Base-by-base conservation (phyloP, 2,888 invertebrate genomes). In the Diarsia mendica region DNA sequence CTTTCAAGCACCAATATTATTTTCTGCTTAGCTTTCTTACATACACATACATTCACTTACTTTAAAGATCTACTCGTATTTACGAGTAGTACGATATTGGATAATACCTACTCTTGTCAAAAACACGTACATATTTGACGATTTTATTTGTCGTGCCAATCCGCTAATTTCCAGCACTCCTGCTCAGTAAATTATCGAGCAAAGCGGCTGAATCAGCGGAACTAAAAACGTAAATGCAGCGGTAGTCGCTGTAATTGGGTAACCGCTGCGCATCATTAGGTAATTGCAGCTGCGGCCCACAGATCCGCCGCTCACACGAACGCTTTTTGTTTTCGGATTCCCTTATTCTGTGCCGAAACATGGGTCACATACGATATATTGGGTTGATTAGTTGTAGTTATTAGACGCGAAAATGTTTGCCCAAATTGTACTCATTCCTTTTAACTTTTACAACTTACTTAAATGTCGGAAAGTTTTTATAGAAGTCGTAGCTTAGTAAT, bases 191-290 rank as follows among this genome's bases (percentile, higher is more conserved):
- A 92, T 91, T 90, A 91, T 90, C 89, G 90, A 84, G 87, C 84
- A 85, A 89, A 91, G 85, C 88, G 84, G 82, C 88, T 88, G 90
- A 92, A 90, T 93, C 92, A 92, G 94, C 92, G 87, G 82, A 93
- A 93, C 92, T 93, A 92, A 94, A 94, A 95, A 93, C 92, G 91
- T 91, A 91, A 94, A 94, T 94, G 94, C 92, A 92, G 93, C 93
- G 90, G 82, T 85, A 85, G 89, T 90, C 90, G 89, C 85, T 88
- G 91, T 95, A 95, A 95, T 95, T 95, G 94, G 93, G 93, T 93
- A 93, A 94, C 94, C 93, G 88, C 92, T 90, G 92, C 93, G 94
- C 94, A 93, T 95, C 95, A 95, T 95, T 95, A 95, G 93, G 94
- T 95, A 93, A 95, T 95, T 95, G 95, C 94, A 94, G 94, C 93